Conservation (phyloP, 2,113 vertebrate genomes). For the Halcyon senegalensis region DNA sequence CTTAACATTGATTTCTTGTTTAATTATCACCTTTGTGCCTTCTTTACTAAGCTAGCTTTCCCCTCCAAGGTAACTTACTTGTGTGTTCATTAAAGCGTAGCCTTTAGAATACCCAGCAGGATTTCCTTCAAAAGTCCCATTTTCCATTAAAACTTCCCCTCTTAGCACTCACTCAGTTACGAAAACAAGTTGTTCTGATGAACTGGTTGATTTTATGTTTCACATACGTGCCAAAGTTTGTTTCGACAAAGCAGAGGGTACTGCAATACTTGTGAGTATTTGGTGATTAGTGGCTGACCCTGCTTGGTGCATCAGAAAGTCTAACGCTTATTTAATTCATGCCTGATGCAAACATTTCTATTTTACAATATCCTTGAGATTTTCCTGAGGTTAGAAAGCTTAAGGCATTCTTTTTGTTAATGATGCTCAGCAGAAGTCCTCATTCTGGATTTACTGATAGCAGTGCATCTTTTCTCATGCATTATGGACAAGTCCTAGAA, state of each 20-base stretch:
- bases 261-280: neutral
- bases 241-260: neutral
- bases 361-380: neutral
- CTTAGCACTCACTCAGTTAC: conserved; percentile 13
- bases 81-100: conserved; percentile 47
- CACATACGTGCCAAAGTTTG: neutral
- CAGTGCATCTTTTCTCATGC: neutral
- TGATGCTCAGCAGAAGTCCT: neutral
- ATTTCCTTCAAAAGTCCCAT: conserved; percentile 29
- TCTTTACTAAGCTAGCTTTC: conserved; percentile 27
- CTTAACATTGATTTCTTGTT: conserved; percentile 60
- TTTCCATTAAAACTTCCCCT: conserved; percentile 44
- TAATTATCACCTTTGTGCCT: conserved; percentile 62
- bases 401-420: neutral
- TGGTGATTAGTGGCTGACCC: neutral
- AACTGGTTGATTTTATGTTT: neutral
- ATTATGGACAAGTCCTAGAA: neutral
- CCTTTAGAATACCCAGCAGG: conserved; percentile 51
- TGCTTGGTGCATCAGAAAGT: neutral
- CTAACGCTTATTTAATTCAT: neutral
- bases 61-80: conserved; percentile 49
- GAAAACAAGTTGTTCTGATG: conserved; percentile 15
- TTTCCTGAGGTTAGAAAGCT: neutral
- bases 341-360: neutral
- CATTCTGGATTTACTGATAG: neutral